Base-by-base conservation (phyloP, 2,797 vertebrate genomes). In the Eulemur coronatus region DNA sequence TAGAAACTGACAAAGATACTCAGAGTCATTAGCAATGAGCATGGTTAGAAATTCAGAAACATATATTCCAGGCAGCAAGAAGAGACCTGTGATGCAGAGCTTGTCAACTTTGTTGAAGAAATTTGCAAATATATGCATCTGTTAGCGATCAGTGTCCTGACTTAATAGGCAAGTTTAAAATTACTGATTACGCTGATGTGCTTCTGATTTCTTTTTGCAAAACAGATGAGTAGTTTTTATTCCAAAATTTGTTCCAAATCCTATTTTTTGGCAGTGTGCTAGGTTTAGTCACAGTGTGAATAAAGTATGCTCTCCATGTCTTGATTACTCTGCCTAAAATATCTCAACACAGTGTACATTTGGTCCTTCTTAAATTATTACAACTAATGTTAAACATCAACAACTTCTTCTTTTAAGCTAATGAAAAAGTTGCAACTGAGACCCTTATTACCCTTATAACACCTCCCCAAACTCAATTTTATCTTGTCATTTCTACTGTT, bases 241-340 rank as follows among this genome's bases (percentile, higher is more conserved):
- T 98, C 98, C 98, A 99, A 98, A 97, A 98, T 98, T 98, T 97
- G 98, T 98, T 98, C 98, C 97, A 98, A 98, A 98, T 98, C 86
- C 89, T 97, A 96, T 97, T 98, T 98, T 97, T 97, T 99, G 98
- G 98, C 98, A 98, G 46, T 89, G 30, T 76, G 96, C 46, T 97
- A 69, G 94, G 96, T 97, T 98, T 97, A 98, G 98, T 98, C 97
- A 96, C 98, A 97, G 96, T 98, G 98, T 97, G 98, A 98, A 98
- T 98, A 98, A 98, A 98, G 97, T 97, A 96, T 93, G 93, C 97
- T 97, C 98, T 98, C 96, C 94, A 67, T 48, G 95, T 98, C 98
- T 98, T 97, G 96, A 98, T 96, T 98, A 87, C 87, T 81, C 95
- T 97, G 98, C 98, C 97, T 98, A 95, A 97, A 98, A 97, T 96